Evolutionary conservation across 2,113 vertebrate species (phyloP).

Genomic region (Herpetotheres cachinnans): DNA sequence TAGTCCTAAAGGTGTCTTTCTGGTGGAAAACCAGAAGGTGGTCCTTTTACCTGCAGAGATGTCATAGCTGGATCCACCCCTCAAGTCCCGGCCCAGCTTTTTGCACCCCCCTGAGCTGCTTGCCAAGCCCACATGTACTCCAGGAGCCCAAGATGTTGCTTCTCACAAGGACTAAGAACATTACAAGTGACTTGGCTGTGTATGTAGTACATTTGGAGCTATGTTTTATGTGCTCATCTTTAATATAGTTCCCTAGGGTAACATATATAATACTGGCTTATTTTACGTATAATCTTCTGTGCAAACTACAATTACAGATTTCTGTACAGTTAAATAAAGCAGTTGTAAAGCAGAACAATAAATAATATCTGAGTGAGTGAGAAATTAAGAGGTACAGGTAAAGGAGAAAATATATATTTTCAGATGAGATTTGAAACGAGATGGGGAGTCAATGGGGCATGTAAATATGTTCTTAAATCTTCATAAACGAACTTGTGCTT

Average conservation of each 20-base stretch:
- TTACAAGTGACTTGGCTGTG: not conserved
- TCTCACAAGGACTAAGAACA: not conserved
- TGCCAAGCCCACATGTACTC: fast-evolving
- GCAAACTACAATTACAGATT: not conserved
- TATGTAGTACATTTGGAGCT: not conserved
- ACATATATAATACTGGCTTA: not conserved
- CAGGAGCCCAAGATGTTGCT: not conserved
- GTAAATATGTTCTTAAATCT: not conserved
- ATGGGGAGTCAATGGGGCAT: not conserved
- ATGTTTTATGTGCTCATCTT: not conserved
- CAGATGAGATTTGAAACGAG: slow-evolving; percentile 7
- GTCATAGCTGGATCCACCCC: not conserved
- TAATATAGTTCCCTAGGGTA: not conserved
- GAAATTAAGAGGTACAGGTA: not conserved
- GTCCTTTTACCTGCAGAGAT: not conserved
- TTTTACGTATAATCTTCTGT: not conserved
- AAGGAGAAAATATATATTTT: not conserved
- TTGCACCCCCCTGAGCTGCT: not conserved
- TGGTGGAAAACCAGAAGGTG: fast-evolving
- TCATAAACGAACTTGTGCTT: not conserved
- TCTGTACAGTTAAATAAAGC: not conserved
- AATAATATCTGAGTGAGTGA: not conserved
- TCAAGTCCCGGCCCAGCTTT: not conserved
- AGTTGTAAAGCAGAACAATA: not conserved
- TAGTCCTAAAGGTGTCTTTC: not conserved